phyloP scores from a whole-genome alignment of 2,797 vertebrate genomes.

The Falco biarmicus region DNA sequence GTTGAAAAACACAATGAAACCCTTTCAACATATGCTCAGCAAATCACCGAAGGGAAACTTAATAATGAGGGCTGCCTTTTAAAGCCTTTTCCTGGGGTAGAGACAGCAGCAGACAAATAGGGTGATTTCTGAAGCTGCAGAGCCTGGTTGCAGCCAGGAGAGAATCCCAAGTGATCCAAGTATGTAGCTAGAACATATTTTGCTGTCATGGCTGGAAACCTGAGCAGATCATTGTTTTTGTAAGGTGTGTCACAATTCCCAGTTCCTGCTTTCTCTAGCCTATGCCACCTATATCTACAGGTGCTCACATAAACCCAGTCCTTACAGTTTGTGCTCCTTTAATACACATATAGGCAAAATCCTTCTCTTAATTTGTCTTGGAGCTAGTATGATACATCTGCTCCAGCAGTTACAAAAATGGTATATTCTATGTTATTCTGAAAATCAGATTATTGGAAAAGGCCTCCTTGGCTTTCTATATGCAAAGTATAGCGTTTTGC shows the following conservation, averaged over 20 bases:
- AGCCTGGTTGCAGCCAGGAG: neutral
- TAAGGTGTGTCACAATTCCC: neutral
- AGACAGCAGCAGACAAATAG: neutral
- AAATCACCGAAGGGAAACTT: neutral
- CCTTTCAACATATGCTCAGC: neutral
- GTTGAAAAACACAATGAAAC: neutral
- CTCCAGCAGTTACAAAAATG: neutral
- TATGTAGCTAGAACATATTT: neutral
- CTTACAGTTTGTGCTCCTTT: neutral
- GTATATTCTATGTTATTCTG: neutral
- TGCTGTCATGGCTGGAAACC: neutral
- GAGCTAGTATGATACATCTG: too few species aligned
- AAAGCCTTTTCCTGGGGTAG: neutral
- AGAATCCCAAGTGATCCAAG: neutral
- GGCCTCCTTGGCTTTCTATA: neutral
- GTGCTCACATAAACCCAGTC: neutral
- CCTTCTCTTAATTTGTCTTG: neutral
- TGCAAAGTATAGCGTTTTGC: neutral
- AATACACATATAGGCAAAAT: neutral
- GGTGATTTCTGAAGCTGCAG: neutral
- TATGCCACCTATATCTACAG: fast-evolving
- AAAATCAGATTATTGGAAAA: neutral
- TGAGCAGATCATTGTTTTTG: neutral
- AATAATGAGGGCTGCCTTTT: neutral
- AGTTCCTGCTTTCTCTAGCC: neutral